A percentile compares a stretch with the other conserved stretches of the same genome.
These are phyloP conservation scores for Anguilla anguilla DNA, from an alignment of 2,797 vertebrate genomes.

Conservation along the genomic window DNA sequence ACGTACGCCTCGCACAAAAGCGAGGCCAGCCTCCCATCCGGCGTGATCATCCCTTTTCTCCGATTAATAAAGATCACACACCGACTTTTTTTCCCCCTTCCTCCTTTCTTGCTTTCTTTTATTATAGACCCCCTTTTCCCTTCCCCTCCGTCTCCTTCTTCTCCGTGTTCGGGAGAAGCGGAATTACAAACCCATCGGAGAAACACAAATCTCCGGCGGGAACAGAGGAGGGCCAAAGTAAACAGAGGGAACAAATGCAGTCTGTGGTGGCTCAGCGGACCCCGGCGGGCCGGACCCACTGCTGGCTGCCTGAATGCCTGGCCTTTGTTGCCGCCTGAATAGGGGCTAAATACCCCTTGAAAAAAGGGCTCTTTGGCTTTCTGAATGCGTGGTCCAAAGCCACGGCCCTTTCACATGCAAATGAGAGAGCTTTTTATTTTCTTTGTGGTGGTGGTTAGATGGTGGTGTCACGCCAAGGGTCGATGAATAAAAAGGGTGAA, in stretches of 20 bases:
- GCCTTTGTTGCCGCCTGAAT: conserved; percentile 82
- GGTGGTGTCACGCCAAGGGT: conserved; percentile 74
- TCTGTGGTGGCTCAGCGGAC: conserved; percentile 72
- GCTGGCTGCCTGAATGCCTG: conserved; percentile 68
- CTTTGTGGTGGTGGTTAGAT: conserved; percentile 69
- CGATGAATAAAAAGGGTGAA: conserved; percentile 74
- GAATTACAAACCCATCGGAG: conserved; percentile 59
- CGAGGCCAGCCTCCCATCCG: conserved; percentile 42
- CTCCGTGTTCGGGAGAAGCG: neutral
- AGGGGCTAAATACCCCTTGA: conserved; percentile 81
- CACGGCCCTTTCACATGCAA: conserved; percentile 81
- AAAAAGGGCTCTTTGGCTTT: conserved; percentile 73
- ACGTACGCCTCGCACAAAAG: conserved; percentile 18
- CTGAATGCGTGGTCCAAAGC: conserved; percentile 68
- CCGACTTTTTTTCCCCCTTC: conserved; percentile 51
- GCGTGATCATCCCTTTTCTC: conserved; percentile 73
- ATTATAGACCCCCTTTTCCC: conserved; percentile 47
- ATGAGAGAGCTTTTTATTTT: conserved; percentile 68
- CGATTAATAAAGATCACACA: conserved; percentile 71
- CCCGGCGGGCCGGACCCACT: conserved; percentile 68
- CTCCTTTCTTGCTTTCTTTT: conserved; percentile 55
- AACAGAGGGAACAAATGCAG: conserved; percentile 82
- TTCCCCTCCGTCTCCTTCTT: conserved; percentile 45
- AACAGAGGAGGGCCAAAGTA: conserved; percentile 76
- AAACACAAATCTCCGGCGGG: conserved; percentile 66